These are phyloP conservation scores for Opisthocomus hoazin DNA, from an alignment of 2,113 vertebrate genomes.

Conservation along the genomic window DNA sequence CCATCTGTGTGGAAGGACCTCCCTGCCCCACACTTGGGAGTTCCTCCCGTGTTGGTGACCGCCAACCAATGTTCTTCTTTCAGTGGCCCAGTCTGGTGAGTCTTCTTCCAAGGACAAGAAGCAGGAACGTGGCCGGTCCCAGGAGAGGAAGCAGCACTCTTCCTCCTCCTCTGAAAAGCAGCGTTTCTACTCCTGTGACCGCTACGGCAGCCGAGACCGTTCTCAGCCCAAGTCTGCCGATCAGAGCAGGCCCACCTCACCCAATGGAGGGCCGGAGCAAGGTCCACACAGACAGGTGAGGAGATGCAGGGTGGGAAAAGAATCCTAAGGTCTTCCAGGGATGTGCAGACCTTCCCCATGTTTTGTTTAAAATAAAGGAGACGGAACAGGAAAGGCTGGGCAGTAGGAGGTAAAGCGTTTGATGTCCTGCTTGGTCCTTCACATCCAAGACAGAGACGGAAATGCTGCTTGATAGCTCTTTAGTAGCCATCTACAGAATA, in stretches of 20 bases:
- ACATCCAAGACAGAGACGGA: background rate
- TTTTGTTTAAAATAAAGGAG: background rate
- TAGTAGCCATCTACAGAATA: background rate
- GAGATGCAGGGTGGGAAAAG: background rate
- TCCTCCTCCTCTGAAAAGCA: conserved; percentile 89
- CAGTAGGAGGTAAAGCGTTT: background rate
- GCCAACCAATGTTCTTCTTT: background rate
- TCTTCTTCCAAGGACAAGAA: conserved; percentile 67
- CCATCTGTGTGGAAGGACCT: background rate
- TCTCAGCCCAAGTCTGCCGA: conserved; percentile 80
- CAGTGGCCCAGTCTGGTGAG: conserved; percentile 53
- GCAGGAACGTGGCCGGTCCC: conserved; percentile 87
- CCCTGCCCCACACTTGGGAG: too few species aligned
- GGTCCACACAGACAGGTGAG: conserved; percentile 87
- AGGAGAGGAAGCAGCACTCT: conserved; percentile 90
- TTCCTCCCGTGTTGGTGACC: rapidly evolving
- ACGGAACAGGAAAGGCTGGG: too few species aligned
- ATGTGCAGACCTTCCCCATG: rapidly evolving
- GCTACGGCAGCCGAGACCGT: conserved; percentile 87
- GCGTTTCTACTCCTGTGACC: conserved; percentile 94
- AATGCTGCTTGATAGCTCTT: background rate
- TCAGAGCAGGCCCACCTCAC: conserved; percentile 85
- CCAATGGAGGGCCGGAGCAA: conserved; percentile 76
- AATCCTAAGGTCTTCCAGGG: background rate
- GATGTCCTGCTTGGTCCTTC: background rate